Evolutionary conservation across 2,888 invertebrate species (phyloP).

Genomic region (Caenorhabditis zanzibari): DNA sequence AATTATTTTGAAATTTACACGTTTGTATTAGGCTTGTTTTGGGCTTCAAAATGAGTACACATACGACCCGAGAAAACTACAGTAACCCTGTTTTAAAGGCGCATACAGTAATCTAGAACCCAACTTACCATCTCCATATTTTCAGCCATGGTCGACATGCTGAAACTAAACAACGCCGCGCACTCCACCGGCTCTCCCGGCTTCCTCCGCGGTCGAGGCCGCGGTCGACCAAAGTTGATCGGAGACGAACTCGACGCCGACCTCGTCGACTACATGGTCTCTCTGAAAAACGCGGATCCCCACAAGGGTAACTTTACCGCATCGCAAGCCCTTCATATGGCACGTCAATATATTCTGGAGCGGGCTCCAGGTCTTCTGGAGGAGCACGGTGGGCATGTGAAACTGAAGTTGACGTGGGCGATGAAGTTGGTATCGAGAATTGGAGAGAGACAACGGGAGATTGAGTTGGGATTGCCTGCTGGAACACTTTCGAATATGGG

Average conservation of each 20-base stretch:
- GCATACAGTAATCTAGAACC: no score
- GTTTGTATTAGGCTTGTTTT: no score
- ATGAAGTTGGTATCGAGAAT: slow-evolving; percentile 82
- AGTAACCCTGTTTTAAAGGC: no score
- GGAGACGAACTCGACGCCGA: slow-evolving; percentile 83
- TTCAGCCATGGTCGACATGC: slow-evolving; percentile 71
- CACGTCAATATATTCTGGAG: slow-evolving; percentile 84
- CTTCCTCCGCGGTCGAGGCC: slow-evolving; percentile 80
- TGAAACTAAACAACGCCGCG: slow-evolving; percentile 73
- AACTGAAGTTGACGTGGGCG: slow-evolving; percentile 84
- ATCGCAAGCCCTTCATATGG: slow-evolving; percentile 84
- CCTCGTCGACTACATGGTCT: slow-evolving; percentile 82
- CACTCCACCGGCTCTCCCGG: slow-evolving; percentile 72
- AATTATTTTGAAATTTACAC: no score
- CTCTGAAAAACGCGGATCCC: slow-evolving; percentile 75
- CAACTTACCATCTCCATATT: not conserved
- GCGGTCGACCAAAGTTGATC: slow-evolving; percentile 83
- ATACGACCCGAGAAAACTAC: no score
- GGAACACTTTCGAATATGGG: slow-evolving; percentile 75
- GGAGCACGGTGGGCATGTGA: slow-evolving; percentile 84
- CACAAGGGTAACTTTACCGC: slow-evolving; percentile 77
- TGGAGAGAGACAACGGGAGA: slow-evolving; percentile 76
- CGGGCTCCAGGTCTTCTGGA: slow-evolving; percentile 83
- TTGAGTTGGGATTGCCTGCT: slow-evolving; percentile 74
- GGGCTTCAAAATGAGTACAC: no score